These are phyloP conservation scores for Haplochromis vanheusdeni DNA, from an alignment of 2,113 vertebrate genomes.

Conservation along the genomic window DNA sequence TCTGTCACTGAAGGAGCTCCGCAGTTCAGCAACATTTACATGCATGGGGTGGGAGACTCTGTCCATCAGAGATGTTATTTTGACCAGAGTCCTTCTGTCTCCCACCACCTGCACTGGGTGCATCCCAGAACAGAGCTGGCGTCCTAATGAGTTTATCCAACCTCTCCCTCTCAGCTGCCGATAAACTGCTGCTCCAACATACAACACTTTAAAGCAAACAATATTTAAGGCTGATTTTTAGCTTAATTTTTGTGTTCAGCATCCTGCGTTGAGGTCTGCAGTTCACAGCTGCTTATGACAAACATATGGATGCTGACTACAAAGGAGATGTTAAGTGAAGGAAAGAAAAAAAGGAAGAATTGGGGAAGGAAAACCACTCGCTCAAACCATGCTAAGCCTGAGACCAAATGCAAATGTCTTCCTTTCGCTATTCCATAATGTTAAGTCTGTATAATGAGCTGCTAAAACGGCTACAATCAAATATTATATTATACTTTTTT, in stretches of 20 bases:
- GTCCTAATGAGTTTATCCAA: background rate
- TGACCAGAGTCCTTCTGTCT: background rate
- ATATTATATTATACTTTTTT: background rate
- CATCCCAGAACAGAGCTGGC: background rate
- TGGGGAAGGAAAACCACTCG: background rate
- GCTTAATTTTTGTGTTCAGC: background rate
- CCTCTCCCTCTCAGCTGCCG: background rate
- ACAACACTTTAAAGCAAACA: background rate
- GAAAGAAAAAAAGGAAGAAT: accelerated
- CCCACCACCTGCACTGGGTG: background rate
- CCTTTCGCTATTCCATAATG: background rate
- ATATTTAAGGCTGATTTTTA: background rate
- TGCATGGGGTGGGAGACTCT: background rate
- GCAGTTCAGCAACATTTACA: background rate
- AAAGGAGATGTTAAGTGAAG: background rate
- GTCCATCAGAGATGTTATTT: background rate
- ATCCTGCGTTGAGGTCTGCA: background rate
- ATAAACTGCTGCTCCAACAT: background rate
- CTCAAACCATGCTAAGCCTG: background rate
- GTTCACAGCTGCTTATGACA: background rate
- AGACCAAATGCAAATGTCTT: background rate
- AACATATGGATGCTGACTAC: background rate
- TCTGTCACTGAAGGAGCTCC: accelerated
- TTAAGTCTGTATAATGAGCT: background rate
- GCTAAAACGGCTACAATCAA: background rate